Conservation (phyloP, 2,113 vertebrate species). For the Onychostoma macrolepis region DNA sequence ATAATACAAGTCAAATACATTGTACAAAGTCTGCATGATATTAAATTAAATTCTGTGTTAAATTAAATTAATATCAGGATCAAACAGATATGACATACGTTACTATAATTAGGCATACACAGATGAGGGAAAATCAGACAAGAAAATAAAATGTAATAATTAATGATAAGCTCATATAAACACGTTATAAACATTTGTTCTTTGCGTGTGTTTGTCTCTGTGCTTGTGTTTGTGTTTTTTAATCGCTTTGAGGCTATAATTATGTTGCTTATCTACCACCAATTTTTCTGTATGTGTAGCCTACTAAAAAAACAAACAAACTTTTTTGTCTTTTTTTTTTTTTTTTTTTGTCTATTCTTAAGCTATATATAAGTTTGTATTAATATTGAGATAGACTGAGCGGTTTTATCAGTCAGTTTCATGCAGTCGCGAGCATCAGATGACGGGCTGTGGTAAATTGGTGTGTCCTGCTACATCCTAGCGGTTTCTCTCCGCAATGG, state of each 20-base stretch:
- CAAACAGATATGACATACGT: background rate
- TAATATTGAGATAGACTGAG: background rate
- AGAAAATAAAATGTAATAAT: background rate
- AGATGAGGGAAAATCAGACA: background rate
- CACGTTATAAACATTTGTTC: background rate
- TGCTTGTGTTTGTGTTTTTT: too few relatives aligned
- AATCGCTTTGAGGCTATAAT: background rate
- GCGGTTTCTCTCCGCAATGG: slow-evolving; percentile 78
- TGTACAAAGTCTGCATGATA: slow-evolving; percentile 51
- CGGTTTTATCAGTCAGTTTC: background rate
- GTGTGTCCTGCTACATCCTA: slow-evolving; percentile 84
- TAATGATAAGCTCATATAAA: background rate
- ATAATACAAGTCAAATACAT: background rate
- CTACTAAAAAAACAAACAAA: too few relatives aligned
- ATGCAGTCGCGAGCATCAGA: slow-evolving; percentile 11
- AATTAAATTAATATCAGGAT: slow-evolving; percentile 39
- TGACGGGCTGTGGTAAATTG: slow-evolving; percentile 56
- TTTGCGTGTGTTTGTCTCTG: background rate
- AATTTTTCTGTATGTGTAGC: background rate
- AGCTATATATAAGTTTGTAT: background rate
- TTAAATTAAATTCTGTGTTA: slow-evolving; percentile 67
- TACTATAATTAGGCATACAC: background rate
- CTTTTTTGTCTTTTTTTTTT: too few relatives aligned
- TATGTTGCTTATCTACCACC: background rate
- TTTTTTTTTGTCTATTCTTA: too few relatives aligned